Evolutionary conservation across 2,888 invertebrate genomes (phyloP), one percentile per base, ranked within the genome.

Genomic region (Hetaerina titia): DNA sequence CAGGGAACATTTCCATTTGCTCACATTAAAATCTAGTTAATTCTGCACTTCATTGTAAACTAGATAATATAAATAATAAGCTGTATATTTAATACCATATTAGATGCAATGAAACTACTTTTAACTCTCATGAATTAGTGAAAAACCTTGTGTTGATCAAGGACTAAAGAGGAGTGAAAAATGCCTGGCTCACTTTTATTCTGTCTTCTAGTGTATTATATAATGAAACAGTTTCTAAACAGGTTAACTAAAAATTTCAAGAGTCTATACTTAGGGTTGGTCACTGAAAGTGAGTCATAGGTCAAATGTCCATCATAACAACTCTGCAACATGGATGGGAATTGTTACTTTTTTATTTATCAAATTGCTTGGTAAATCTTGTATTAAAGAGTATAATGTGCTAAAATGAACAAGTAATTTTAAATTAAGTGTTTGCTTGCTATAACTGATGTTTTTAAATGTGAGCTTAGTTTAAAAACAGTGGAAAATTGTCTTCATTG

Each of bases 281-380:
- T n/a, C n/a, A n/a, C n/a, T n/a, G n/a, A n/a, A n/a, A n/a, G n/a
- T n/a, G n/a, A n/a, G n/a, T n/a, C n/a, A n/a, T n/a, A n/a, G n/a
- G n/a, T n/a, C n/a, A n/a, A n/a, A 69, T 69, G 6, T 69, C 69
- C 6, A 19, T 22, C 6, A 0, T n/a, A 6, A 22, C 69, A 7
- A 69, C 69, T 13, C 17, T 64, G 17, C 64, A 64, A 5, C 64
- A 64, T 64, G 64, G 22, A 22, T 45, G 4, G 45, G 4, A 45
- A 45, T 45, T 45, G 45, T 89, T 89, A 81, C 94, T 92, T 94
- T 95, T n/a, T n/a, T n/a, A n/a, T n/a, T n/a, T n/a, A n/a, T n/a
- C n/a, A n/a, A n/a, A n/a, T n/a, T n/a, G n/a, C n/a, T n/a, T 89
- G 63, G 60, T 56, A 95, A 81, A 64, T 45, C 45, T 45, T 4